Base-by-base conservation (phyloP, 2,888 invertebrate genomes). In the Chelonus formosanus region DNA sequence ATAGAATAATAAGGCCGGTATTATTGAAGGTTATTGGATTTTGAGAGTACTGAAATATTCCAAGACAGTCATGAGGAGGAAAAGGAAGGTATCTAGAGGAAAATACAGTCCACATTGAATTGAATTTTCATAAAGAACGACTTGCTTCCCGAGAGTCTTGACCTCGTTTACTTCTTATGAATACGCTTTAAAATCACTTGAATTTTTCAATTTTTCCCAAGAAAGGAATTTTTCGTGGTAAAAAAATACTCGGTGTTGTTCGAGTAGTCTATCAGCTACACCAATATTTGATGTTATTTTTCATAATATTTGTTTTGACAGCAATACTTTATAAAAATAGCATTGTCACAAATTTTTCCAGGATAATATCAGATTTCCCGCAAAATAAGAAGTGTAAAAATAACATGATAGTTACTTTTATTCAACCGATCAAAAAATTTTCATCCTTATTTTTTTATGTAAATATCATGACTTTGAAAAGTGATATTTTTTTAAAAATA, bases 81-180 rank as follows among this genome's bases (percentile, higher is more conserved):
- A 52, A 57, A 36, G 44, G 67, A 63, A 65, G 56, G 52, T 40
- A 47, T 40, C 50, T 35, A 40, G 62, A 54, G 47, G 67, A 48
- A 47, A 48, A 48, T 44, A 64, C 43, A 60, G 67, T 64, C 64
- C 59, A 67, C 69, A 65, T 70, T 68, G 69, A 72, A 72, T 72
- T 71, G 71, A 69, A 72, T 70, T 72, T 70, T 71, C 69, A 72
- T 72, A 71, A 71, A 70, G 70, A 70, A 71, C 70, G 72, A 72
- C 72, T 71, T 64, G 34, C 58, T 68, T 68, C 67, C 69, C 67
- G 63, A 36, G 69, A 63, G 63, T 35, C 59, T 55, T 43, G 61
- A 64, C 64, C 64, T 56, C 65, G 56, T 66, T 66, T 52, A 50
- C 65, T 61, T 52, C 36, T 56, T 35, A 60, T 66, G 65, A 57